These are phyloP conservation scores for Chelonia mydas DNA, from an alignment of 2,797 vertebrate genomes.

Conservation along the genomic window DNA sequence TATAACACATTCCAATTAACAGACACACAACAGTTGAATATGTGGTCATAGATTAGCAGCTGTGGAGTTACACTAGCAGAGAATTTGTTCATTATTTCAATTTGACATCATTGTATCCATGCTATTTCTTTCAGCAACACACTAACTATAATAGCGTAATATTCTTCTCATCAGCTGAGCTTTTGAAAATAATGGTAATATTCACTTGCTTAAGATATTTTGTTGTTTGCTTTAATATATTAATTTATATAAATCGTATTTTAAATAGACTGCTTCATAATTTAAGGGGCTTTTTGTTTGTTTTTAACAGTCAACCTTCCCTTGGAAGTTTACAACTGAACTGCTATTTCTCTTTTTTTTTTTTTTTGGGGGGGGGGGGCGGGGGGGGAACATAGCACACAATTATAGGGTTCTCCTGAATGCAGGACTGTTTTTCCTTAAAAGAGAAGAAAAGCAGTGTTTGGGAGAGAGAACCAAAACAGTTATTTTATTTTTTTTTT, in stretches of 20 bases:
- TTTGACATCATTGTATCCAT: not conserved
- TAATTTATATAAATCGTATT: not conserved
- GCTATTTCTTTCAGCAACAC: not conserved
- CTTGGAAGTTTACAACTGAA: not conserved
- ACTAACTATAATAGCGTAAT: not conserved
- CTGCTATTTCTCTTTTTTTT: not conserved
- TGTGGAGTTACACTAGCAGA: not conserved
- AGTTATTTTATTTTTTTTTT: no score
- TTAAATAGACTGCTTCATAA: not conserved
- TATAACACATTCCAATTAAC: constrained; percentile 42
- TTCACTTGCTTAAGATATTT: not conserved
- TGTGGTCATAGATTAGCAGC: not conserved
- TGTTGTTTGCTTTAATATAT: not conserved
- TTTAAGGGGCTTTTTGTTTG: not conserved
- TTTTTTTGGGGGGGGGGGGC: no score
- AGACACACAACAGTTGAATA: not conserved
- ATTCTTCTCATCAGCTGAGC: not conserved
- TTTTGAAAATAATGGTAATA: not conserved
- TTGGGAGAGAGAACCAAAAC: not conserved
- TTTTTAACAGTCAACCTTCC: not conserved
- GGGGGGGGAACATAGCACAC: not conserved
- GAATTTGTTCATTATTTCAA: not conserved
- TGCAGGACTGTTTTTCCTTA: not conserved
- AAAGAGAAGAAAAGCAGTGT: not conserved
- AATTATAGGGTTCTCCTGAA: not conserved